Evolutionary conservation across 2,888 invertebrate species (phyloP).

Genomic region (Mythimna albipuncta): DNA sequence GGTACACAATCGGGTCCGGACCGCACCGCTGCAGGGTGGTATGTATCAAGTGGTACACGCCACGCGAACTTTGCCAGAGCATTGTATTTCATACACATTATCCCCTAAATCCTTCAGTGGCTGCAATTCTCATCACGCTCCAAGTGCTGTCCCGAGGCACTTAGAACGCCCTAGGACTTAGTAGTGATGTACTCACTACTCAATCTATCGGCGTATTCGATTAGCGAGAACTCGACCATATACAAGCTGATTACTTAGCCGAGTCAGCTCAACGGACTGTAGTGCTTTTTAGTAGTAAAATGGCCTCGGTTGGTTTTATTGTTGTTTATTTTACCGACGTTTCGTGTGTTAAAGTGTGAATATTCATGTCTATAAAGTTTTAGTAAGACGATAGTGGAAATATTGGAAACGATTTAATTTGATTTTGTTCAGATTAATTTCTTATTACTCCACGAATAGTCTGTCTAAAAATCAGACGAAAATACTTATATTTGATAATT

Average conservation of each 20-base stretch:
- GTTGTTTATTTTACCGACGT: slow-evolving; percentile 41
- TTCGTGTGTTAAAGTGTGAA: slow-evolving; percentile 26
- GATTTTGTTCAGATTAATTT: not conserved
- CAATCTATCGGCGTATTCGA: slow-evolving; percentile 59
- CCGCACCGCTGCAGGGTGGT: slow-evolving; percentile 39
- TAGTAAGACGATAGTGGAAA: slow-evolving; percentile 5
- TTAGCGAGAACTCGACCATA: slow-evolving; percentile 58
- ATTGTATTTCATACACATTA: slow-evolving; percentile 61
- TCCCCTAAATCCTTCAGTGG: slow-evolving; percentile 57
- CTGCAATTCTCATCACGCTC: slow-evolving; percentile 61
- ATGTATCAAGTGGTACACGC: slow-evolving; percentile 41
- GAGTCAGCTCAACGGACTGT: slow-evolving; percentile 39
- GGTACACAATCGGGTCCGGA: slow-evolving; percentile 19
- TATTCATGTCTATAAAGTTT: slow-evolving; percentile 40
- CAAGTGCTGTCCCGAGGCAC: slow-evolving; percentile 55
- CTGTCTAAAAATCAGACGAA: too few relatives aligned
- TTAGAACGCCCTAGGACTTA: slow-evolving; percentile 62
- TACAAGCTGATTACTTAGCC: slow-evolving; percentile 62
- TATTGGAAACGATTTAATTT: slow-evolving; percentile 5
- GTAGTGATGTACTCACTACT: slow-evolving; percentile 62
- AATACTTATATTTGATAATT: too few relatives aligned
- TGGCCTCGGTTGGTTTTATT: slow-evolving; percentile 45
- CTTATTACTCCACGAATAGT: not conserved
- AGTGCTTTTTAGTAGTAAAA: slow-evolving; percentile 46
- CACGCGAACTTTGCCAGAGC: slow-evolving; percentile 41